Evolutionary conservation across 2,113 vertebrate species (phyloP).

Genomic region (Todiramphus chloris): DNA sequence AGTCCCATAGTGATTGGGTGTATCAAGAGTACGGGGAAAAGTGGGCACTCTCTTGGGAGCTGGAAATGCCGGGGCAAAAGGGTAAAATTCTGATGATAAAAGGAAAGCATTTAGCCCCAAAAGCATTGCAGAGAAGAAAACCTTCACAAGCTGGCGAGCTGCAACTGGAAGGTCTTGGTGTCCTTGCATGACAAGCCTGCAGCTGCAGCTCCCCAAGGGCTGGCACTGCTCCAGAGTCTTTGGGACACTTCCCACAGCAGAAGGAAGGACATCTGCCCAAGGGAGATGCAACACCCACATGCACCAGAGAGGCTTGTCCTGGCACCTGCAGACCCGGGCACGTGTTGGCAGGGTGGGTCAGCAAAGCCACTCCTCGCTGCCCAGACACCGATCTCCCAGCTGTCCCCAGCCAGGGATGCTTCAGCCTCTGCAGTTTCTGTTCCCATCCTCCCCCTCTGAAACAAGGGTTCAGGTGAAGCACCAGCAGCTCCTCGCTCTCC

Average conservation of each 20-base stretch:
- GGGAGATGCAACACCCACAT: background rate
- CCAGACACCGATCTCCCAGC: background rate
- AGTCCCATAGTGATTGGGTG: background rate
- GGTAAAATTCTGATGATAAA: background rate
- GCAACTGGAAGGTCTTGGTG: background rate
- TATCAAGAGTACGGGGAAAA: background rate
- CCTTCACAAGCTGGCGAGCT: background rate
- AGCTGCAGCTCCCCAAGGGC: background rate
- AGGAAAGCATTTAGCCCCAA: background rate
- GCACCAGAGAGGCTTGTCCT: background rate
- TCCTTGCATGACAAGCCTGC: background rate
- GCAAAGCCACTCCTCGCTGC: background rate
- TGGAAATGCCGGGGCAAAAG: background rate
- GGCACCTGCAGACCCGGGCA: background rate
- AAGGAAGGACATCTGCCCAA: background rate
- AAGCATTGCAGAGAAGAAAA: background rate
- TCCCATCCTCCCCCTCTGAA: accelerated
- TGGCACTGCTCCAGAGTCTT: background rate
- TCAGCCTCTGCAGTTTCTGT: background rate
- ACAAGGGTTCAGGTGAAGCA: background rate
- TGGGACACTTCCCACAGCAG: background rate
- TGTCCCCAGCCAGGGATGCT: background rate
- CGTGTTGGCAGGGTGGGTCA: no score
- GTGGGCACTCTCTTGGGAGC: background rate
- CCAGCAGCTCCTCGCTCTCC: accelerated